A percentile compares a stretch with the other conserved stretches of the same genome.
These are phyloP conservation scores for Limnothrissa miodon DNA, from an alignment of 2,113 vertebrate species.

Conservation along the genomic window DNA sequence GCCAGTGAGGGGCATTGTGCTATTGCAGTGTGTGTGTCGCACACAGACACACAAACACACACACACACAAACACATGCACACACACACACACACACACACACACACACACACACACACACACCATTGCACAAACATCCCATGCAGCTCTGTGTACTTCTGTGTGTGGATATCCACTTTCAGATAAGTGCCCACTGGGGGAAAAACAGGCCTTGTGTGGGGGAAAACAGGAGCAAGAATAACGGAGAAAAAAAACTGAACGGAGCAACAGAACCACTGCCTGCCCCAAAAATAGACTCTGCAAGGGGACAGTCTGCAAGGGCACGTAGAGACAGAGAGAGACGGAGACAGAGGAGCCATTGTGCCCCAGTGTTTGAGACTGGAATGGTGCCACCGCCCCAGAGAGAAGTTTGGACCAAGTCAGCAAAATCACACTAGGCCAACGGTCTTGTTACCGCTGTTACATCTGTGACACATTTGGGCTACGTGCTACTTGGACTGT, in stretches of 20 bases:
- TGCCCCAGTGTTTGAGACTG: not conserved
- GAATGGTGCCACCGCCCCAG: not conserved
- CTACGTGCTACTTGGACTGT: not conserved
- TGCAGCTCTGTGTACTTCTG: not conserved
- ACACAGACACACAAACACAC: not conserved
- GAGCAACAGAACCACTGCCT: not conserved
- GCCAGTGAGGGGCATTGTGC: not conserved
- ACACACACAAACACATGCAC: not conserved
- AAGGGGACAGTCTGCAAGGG: not conserved
- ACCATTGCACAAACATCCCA: not conserved
- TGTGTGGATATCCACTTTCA: not conserved
- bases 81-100: not conserved
- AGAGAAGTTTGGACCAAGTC: not conserved
- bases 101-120: too few species aligned
- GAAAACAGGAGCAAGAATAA: not conserved
- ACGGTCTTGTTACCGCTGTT: not conserved
- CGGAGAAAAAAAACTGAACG: not conserved
- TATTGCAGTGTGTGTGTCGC: not conserved
- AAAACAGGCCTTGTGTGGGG: not conserved
- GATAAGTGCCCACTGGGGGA: not conserved
- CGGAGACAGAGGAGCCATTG: slow-evolving; percentile 13
- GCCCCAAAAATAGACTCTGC: slow-evolving; percentile 10
- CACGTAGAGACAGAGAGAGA: not conserved
- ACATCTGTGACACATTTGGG: not conserved
- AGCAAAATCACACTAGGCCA: not conserved